Conservation (phyloP, 2,888 invertebrate species). For the Cosmia pyralina region DNA sequence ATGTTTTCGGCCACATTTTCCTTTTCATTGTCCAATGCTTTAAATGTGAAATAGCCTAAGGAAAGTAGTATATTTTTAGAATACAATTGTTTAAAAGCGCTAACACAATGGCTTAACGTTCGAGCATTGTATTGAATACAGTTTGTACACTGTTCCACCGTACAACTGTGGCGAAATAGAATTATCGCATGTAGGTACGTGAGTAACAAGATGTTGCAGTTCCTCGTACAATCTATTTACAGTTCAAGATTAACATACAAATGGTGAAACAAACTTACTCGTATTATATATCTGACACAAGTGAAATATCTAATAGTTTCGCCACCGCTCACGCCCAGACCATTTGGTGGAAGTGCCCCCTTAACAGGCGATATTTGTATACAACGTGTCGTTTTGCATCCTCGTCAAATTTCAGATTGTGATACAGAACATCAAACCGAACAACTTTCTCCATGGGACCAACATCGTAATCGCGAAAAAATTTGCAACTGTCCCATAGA, state of each 20-base stretch:
- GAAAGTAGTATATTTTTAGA: conserved; percentile 18
- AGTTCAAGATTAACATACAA: conserved; percentile 31
- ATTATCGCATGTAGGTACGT: conserved; percentile 6
- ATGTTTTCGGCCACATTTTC: conserved; percentile 12
- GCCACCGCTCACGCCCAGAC: conserved; percentile 5
- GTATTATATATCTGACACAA: conserved; percentile 20
- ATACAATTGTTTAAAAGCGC: conserved; percentile 33
- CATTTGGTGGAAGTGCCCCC: conserved; percentile 44
- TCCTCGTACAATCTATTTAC: conserved; percentile 19
- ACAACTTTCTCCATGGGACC: too few species aligned
- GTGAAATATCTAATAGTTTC: conserved; percentile 21
- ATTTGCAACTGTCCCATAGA: too few species aligned
- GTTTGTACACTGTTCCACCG: conserved; percentile 12
- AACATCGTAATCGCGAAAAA: too few species aligned
- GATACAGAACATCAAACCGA: too few species aligned
- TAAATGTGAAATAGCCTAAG: conserved; percentile 7
- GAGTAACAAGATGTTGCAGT: conserved; percentile 22
- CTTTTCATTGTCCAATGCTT: conserved; percentile 24
- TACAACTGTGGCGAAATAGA: conserved; percentile 24
- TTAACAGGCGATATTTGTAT: conserved; percentile 51
- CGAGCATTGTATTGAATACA: conserved; percentile 29
- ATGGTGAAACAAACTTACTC: conserved; percentile 17
- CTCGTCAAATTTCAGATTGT: too few species aligned
- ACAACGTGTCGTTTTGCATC: too few species aligned
- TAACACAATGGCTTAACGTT: not conserved